Conservation (phyloP, 1,140 invertebrate species). For the Dryas iulia region DNA sequence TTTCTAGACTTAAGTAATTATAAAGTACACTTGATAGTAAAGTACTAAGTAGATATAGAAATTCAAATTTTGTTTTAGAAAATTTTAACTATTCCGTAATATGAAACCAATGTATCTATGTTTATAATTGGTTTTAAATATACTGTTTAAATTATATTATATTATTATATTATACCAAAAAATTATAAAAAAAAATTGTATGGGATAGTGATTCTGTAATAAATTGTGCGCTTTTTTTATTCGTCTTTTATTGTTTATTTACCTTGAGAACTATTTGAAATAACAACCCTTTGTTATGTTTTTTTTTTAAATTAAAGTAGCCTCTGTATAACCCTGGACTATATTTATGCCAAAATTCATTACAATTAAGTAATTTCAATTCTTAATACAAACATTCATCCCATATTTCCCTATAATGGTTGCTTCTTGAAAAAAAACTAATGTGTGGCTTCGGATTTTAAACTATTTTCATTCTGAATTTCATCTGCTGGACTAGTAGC, state of each 20-base stretch:
- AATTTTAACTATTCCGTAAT: conserved; percentile 33
- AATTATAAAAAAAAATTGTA: conserved; percentile 37
- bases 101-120: conserved; percentile 27
- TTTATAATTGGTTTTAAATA: conserved; percentile 27
- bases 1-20: conserved; percentile 11
- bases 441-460: too few species aligned
- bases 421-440: too few species aligned
- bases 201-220: conserved; percentile 52
- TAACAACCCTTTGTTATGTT: too few species aligned
- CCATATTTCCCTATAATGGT: too few species aligned
- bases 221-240: conserved; percentile 63
- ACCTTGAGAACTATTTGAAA: background rate
- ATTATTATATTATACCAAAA: too few species aligned
- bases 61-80: conserved; percentile 35
- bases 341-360: too few species aligned
- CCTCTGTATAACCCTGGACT: too few species aligned
- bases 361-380: too few species aligned
- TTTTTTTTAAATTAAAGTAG: too few species aligned
- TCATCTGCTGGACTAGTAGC: too few species aligned
- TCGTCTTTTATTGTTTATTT: conserved; percentile 38
- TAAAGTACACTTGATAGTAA: conserved; percentile 18
- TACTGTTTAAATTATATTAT: conserved; percentile 27
- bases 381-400: too few species aligned
- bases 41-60: conserved; percentile 19
- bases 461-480: too few species aligned